These are phyloP conservation scores for Petrocephalus zakoni DNA, from an alignment of 2,113 vertebrate species.

Conservation along the genomic window DNA sequence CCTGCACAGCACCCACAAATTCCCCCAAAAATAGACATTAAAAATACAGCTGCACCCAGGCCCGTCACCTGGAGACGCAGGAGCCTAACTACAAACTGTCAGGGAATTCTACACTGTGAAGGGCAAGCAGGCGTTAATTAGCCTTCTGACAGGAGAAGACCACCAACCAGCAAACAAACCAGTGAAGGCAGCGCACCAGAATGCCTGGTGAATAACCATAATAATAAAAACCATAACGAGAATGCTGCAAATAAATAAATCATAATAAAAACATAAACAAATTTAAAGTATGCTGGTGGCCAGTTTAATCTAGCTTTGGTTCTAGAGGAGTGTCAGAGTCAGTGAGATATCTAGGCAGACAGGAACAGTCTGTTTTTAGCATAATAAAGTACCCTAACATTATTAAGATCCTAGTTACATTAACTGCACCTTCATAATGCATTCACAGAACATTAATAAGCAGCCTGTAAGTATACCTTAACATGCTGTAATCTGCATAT, in stretches of 20 bases:
- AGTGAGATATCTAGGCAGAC: background rate
- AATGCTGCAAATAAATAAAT: background rate
- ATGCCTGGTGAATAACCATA: background rate
- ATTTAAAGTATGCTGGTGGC: background rate
- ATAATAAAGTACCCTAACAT: background rate
- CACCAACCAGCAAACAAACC: background rate
- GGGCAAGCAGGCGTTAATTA: background rate
- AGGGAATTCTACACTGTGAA: background rate
- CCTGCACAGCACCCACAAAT: background rate
- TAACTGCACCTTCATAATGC: background rate
- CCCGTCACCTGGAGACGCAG: background rate
- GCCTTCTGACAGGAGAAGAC: background rate
- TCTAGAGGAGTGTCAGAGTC: background rate
- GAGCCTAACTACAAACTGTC: background rate
- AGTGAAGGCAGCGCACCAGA: background rate
- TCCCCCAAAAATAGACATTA: background rate
- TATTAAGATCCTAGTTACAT: background rate
- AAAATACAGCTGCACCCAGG: background rate
- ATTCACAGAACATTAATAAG: background rate
- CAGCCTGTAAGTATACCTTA: background rate
- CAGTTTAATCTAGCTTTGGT: background rate
- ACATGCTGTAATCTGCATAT: background rate
- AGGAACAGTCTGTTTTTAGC: background rate
- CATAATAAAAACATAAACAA: background rate
- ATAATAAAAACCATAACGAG: background rate